phyloP scores from a whole-genome alignment of 2,797 vertebrate species.

The Enteromius treurensis region DNA sequence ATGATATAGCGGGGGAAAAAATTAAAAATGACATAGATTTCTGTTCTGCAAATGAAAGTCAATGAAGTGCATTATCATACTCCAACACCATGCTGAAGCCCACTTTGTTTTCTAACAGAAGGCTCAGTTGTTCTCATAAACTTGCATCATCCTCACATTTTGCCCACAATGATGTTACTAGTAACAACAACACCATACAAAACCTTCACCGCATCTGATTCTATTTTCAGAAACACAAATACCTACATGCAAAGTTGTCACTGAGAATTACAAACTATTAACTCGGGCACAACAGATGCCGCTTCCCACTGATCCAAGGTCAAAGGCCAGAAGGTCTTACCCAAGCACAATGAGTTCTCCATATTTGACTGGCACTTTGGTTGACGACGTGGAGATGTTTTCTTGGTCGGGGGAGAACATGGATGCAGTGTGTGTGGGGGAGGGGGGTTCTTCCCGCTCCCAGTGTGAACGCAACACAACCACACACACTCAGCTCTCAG shows the following conservation, averaged over 20 bases:
- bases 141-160: slow-evolving; percentile 20
- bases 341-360: slow-evolving; percentile 98
- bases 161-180: slow-evolving; percentile 13
- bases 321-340: slow-evolving; percentile 76
- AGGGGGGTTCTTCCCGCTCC: slow-evolving; percentile 29
- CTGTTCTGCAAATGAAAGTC: slow-evolving; percentile 26
- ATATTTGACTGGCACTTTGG: slow-evolving; percentile 98
- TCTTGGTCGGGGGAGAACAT: slow-evolving; percentile 99
- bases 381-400: slow-evolving; percentile 92
- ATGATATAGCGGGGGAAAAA: neutral
- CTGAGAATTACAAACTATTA: slow-evolving; percentile 8
- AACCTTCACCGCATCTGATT: slow-evolving; percentile 3
- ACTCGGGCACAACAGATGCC: slow-evolving; percentile 3
- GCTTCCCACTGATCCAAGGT: slow-evolving; percentile 16
- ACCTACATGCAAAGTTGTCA: neutral
- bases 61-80: slow-evolving; percentile 44
- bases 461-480: slow-evolving; percentile 51
- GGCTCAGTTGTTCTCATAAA: slow-evolving; percentile 18
- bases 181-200: slow-evolving; percentile 14
- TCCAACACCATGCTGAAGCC: slow-evolving; percentile 9
- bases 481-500: slow-evolving; percentile 73
- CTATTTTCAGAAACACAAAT: slow-evolving; percentile 36
- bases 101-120: slow-evolving; percentile 20
- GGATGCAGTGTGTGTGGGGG: slow-evolving; percentile 74
- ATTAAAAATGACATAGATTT: neutral